These are phyloP conservation scores for Pseudococcus viburni DNA, from an alignment of 2,888 invertebrate genomes.

Conservation along the genomic window DNA sequence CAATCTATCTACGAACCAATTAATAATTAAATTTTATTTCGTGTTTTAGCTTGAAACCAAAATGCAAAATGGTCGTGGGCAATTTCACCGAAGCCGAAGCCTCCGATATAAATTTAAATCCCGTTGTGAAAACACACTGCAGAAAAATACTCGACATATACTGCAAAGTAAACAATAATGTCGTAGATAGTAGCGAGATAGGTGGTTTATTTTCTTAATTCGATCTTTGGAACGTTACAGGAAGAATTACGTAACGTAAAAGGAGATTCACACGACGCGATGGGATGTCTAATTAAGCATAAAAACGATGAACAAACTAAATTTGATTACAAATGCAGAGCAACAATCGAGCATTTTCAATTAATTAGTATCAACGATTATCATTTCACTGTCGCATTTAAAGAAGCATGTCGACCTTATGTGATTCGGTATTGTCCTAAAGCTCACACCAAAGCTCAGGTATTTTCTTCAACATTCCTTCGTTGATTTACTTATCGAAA, in stretches of 20 bases:
- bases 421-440: slow-evolving; percentile 78
- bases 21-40: background rate
- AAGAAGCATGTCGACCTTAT: slow-evolving; percentile 90
- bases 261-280: slow-evolving; percentile 81
- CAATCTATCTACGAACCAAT: background rate
- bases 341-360: slow-evolving; percentile 97
- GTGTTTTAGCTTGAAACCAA: slow-evolving; percentile 72
- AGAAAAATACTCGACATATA: slow-evolving; percentile 83
- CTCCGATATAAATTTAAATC: slow-evolving; percentile 90
- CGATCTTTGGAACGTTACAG: slow-evolving; percentile 33
- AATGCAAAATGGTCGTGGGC: slow-evolving; percentile 83
- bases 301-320: slow-evolving; percentile 90
- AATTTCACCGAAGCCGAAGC: slow-evolving; percentile 93
- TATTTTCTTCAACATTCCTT: slow-evolving; percentile 54
- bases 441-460: slow-evolving; percentile 79
- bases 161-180: slow-evolving; percentile 74
- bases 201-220: background rate
- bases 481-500: background rate
- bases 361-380: slow-evolving; percentile 93
- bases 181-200: background rate
- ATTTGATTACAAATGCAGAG: slow-evolving; percentile 86
- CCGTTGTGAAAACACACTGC: slow-evolving; percentile 87
- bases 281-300: slow-evolving; percentile 93
- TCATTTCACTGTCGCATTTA: slow-evolving; percentile 93
- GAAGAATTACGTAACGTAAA: slow-evolving; percentile 68